Evolutionary conservation across 2,888 invertebrate species (phyloP).

Genomic region (Melinaea marsaeus): DNA sequence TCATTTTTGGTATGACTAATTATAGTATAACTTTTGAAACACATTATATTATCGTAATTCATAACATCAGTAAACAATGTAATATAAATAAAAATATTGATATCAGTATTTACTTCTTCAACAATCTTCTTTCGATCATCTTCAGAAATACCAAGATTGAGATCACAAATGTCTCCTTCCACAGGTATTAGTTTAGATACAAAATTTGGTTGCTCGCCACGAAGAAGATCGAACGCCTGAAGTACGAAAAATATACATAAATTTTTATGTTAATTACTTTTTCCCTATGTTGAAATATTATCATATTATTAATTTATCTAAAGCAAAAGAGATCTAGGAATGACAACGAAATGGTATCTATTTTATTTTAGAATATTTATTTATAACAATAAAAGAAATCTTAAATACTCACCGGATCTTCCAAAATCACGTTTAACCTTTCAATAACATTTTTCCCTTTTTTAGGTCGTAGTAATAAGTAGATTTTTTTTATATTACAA

Average conservation of each 20-base stretch:
- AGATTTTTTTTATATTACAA: not conserved
- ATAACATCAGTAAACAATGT: too few relatives aligned
- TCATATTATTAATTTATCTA: too few relatives aligned
- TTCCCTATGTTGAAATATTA: too few relatives aligned
- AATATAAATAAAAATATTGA: not conserved
- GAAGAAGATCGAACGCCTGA: not conserved
- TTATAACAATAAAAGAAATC: too few relatives aligned
- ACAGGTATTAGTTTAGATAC: conserved; percentile 12
- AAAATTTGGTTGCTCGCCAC: not conserved
- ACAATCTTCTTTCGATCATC: conserved; percentile 8
- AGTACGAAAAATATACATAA: not conserved
- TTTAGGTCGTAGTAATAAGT: not conserved
- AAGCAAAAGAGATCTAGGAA: too few relatives aligned
- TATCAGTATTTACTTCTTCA: conserved; percentile 11
- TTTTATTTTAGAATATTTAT: too few relatives aligned
- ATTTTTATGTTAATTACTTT: too few relatives aligned
- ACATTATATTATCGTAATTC: too few relatives aligned
- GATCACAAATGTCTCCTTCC: conserved; percentile 16
- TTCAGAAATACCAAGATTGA: conserved; percentile 17
- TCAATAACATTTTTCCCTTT: not conserved
- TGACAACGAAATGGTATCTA: too few relatives aligned
- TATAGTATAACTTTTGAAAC: too few relatives aligned
- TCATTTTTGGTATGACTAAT: too few relatives aligned
- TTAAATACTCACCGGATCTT: not conserved
- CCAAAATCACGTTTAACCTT: not conserved